Conservation (phyloP, 2,888 invertebrate genomes). For the Acleris sparsana region DNA sequence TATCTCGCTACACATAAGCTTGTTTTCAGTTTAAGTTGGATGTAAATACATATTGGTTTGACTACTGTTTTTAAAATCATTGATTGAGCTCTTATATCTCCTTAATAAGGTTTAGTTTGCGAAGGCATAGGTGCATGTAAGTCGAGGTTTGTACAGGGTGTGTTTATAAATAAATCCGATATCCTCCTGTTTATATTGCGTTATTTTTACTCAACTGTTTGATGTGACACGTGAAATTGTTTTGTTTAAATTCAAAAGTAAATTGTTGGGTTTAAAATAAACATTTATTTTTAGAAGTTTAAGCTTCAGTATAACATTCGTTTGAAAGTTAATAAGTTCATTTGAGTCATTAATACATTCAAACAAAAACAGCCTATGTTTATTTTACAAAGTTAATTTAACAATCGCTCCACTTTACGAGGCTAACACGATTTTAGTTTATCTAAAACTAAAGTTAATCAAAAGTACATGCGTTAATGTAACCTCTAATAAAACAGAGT, state of each 20-base stretch:
- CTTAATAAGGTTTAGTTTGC: slow-evolving; percentile 7
- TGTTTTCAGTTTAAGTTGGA: background rate
- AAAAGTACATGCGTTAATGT: background rate
- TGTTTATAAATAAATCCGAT: slow-evolving; percentile 46
- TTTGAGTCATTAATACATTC: no score
- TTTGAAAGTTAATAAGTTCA: no score
- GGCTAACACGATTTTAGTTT: no score
- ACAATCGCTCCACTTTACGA: no score
- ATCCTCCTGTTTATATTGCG: slow-evolving; percentile 48
- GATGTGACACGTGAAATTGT: slow-evolving; percentile 59
- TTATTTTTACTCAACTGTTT: slow-evolving; percentile 55
- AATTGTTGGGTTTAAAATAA: slow-evolving; percentile 28
- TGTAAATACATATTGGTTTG: background rate
- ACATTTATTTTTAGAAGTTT: slow-evolving; percentile 2
- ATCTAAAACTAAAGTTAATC: no score
- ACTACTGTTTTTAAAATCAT: background rate
- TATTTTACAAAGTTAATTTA: no score
- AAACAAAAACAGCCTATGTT: no score
- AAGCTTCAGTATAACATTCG: background rate
- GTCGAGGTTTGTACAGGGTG: slow-evolving; percentile 20
- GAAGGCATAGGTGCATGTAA: slow-evolving; percentile 2
- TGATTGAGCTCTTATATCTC: background rate
- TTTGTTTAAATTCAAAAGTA: slow-evolving; percentile 50
- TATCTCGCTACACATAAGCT: background rate
- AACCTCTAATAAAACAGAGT: background rate